These are phyloP conservation scores for Drosophila busckii DNA, from an alignment of 1,140 invertebrate genomes.

Conservation along the genomic window DNA sequence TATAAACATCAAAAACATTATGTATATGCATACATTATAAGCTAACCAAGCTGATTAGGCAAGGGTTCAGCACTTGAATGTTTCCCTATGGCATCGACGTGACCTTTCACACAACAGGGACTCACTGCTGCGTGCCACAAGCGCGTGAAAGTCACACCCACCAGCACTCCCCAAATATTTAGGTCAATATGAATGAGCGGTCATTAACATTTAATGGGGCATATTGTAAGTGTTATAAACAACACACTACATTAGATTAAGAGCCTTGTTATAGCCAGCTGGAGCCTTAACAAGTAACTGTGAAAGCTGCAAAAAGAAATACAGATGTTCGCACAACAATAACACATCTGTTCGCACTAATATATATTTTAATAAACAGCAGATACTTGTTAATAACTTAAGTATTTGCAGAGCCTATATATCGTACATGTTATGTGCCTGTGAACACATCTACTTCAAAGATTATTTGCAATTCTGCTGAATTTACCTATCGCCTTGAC, in stretches of 20 bases:
- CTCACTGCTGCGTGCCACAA: constrained; percentile 24
- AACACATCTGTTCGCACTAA: too few species aligned
- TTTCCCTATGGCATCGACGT: neutral
- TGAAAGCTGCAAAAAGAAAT: too few species aligned
- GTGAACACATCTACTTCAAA: too few species aligned
- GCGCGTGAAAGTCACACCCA: constrained; percentile 8
- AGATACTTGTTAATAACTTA: too few species aligned
- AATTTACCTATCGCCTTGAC: too few species aligned
- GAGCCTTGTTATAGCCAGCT: neutral
- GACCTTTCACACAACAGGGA: constrained; percentile 8
- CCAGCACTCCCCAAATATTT: constrained; percentile 22
- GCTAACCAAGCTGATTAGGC: neutral
- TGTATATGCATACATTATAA: constrained; percentile 5
- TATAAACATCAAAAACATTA: neutral
- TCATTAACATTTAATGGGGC: constrained; percentile 17
- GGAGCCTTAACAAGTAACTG: neutral
- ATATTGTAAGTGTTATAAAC: constrained; percentile 3
- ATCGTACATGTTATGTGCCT: too few species aligned
- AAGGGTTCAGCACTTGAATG: neutral
- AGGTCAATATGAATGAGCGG: constrained; percentile 33
- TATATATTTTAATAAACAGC: too few species aligned
- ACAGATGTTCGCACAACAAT: too few species aligned
- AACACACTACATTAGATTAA: constrained; percentile 2
- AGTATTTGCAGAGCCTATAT: too few species aligned
- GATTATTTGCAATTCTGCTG: too few species aligned